Conservation (phyloP, 2,888 invertebrate genomes). For the Icerya purchasi region DNA sequence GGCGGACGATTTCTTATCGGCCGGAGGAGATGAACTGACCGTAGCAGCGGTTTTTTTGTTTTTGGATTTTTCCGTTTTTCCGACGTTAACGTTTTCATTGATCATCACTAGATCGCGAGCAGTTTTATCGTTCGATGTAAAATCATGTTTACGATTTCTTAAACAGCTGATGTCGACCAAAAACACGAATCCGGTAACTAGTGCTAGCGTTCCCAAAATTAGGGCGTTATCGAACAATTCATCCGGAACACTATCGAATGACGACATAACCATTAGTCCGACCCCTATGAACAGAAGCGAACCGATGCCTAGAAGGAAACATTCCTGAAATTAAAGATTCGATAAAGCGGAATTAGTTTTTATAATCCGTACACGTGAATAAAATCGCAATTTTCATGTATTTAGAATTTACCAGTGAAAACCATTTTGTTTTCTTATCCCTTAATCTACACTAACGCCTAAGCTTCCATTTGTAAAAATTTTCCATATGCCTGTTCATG, state of each 20-base stretch:
- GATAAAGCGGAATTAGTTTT: too few species aligned
- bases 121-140: slow-evolving; percentile 11
- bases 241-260: slow-evolving; percentile 45
- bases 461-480: too few species aligned
- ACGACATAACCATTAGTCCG: slow-evolving; percentile 44
- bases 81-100: not conserved
- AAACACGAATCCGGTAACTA: slow-evolving; percentile 43
- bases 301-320: slow-evolving; percentile 45
- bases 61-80: too few species aligned
- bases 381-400: too few species aligned
- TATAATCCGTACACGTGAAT: too few species aligned
- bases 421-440: too few species aligned
- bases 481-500: too few species aligned
- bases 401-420: too few species aligned
- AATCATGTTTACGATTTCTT: not conserved
- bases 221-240: slow-evolving; percentile 47
- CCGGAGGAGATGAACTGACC: not conserved
- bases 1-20: not conserved
- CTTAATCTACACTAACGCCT: too few species aligned
- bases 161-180: slow-evolving; percentile 14
- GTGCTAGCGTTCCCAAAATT: slow-evolving; percentile 41
- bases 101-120: not conserved
- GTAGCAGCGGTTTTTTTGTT: too few species aligned
- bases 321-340: slow-evolving; percentile 41
- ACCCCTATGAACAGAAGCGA: slow-evolving; percentile 43